Evolutionary conservation across 2,797 vertebrate genomes (phyloP).

Genomic region (Eupleurogrammus muticus): DNA sequence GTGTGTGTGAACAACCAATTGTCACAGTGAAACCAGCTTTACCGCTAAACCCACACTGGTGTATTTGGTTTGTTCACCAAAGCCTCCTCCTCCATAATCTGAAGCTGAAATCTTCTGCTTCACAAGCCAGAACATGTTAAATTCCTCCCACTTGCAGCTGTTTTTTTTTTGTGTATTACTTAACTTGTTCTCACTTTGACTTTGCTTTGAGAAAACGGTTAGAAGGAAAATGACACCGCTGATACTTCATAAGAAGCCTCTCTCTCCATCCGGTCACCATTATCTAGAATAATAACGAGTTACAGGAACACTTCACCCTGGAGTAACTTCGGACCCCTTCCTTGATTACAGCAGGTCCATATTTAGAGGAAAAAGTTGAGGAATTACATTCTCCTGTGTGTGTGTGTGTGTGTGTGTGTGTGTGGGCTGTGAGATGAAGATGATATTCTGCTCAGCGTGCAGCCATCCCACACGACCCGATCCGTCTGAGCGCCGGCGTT

Average conservation of each 20-base stretch:
- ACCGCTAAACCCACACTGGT: slow-evolving; percentile 50
- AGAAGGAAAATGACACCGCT: not conserved
- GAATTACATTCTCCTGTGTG: slow-evolving; percentile 18
- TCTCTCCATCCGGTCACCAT: slow-evolving; percentile 15
- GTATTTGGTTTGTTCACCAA: slow-evolving; percentile 52
- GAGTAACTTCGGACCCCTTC: slow-evolving; percentile 19
- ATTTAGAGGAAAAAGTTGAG: slow-evolving; percentile 39
- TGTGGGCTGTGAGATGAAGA: slow-evolving; percentile 42
- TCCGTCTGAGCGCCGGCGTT: slow-evolving; percentile 29
- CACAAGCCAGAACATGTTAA: slow-evolving; percentile 56
- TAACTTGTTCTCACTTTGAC: slow-evolving; percentile 48
- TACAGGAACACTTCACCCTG: not conserved
- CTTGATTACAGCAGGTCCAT: not conserved
- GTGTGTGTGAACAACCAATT: not conserved
- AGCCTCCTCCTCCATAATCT: slow-evolving; percentile 61
- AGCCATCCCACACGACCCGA: slow-evolving; percentile 35
- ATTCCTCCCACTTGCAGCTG: slow-evolving; percentile 78
- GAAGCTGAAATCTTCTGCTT: slow-evolving; percentile 35
- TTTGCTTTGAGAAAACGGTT: slow-evolving; percentile 1
- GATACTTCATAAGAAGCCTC: not conserved
- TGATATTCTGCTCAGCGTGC: not conserved
- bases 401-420: slow-evolving; percentile 23
- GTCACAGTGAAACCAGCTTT: slow-evolving; percentile 14
- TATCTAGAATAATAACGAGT: slow-evolving; percentile 28
- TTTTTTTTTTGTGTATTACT: slow-evolving; percentile 50